phyloP scores from a whole-genome alignment of 2,797 vertebrate species.

The Hephaestus fuliginosus region DNA sequence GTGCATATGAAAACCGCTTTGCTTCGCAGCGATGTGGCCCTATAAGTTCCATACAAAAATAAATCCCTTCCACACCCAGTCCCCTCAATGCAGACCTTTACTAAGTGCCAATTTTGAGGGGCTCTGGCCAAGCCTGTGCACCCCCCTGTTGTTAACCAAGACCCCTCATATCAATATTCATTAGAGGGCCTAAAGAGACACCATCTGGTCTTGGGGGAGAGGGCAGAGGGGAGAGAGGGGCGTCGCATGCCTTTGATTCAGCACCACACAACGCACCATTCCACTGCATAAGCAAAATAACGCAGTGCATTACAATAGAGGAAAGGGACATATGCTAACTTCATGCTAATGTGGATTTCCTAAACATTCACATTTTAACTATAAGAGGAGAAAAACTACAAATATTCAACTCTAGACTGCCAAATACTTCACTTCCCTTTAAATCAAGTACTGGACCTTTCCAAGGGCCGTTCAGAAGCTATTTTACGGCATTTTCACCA shows the following conservation, averaged over 20 bases:
- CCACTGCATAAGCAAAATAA: slow-evolving; percentile 49
- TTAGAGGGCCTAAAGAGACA: slow-evolving; percentile 80
- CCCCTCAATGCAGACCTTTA: slow-evolving; percentile 52
- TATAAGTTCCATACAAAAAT: slow-evolving; percentile 23
- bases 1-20: slow-evolving; percentile 35
- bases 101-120: slow-evolving; percentile 54
- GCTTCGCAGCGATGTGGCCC: slow-evolving; percentile 4
- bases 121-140: slow-evolving; percentile 36
- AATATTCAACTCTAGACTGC: neutral
- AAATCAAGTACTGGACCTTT: slow-evolving; percentile 4
- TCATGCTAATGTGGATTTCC: slow-evolving; percentile 1
- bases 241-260: slow-evolving; percentile 67
- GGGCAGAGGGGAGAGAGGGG: slow-evolving; percentile 54
- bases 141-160: slow-evolving; percentile 74
- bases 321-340: slow-evolving; percentile 30
- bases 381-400: neutral
- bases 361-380: neutral
- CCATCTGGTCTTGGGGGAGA: slow-evolving; percentile 84
- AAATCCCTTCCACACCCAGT: slow-evolving; percentile 45
- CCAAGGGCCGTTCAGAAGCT: neutral
- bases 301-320: slow-evolving; percentile 4
- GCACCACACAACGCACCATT: slow-evolving; percentile 50
- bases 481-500: slow-evolving; percentile 9
- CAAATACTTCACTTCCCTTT: neutral
- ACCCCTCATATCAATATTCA: slow-evolving; percentile 86